These are phyloP conservation scores for Drosophila sp. DNA, from an alignment of 1,140 invertebrate species.

Conservation along the genomic window DNA sequence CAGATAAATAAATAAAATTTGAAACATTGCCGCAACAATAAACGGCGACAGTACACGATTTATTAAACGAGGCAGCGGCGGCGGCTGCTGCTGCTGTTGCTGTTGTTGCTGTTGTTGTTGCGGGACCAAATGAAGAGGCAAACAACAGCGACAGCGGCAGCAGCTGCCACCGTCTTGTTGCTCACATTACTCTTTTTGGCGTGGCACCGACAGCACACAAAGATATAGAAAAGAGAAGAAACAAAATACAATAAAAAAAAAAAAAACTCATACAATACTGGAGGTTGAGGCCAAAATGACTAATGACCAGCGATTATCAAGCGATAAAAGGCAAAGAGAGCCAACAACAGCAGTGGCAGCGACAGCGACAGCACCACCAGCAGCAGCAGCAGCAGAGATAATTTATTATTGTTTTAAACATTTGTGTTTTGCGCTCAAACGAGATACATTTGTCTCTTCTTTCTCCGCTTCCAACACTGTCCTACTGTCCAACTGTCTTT, in stretches of 20 bases:
- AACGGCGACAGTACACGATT: conserved; percentile 81
- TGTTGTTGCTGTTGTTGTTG: conserved; percentile 16
- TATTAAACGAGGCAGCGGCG: conserved; percentile 67
- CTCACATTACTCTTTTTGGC: conserved; percentile 80
- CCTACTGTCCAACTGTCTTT: conserved; percentile 32
- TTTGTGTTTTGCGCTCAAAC: conserved; percentile 79
- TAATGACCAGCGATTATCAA: conserved; percentile 82
- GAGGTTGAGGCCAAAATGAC: conserved; percentile 80
- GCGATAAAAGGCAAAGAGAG: conserved; percentile 78
- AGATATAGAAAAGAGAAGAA: conserved; percentile 61
- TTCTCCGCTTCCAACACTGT: conserved; percentile 22
- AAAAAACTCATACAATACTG: conserved; percentile 74
- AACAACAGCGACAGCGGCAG: conserved; percentile 50
- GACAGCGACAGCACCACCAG: conserved; percentile 41
- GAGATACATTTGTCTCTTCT: conserved; percentile 78
- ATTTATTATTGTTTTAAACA: conserved; percentile 82
- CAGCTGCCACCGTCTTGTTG: conserved; percentile 75
- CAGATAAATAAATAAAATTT: conserved; percentile 82
- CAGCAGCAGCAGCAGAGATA: conserved; percentile 42
- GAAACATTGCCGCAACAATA: conserved; percentile 81
- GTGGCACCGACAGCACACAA: conserved; percentile 62
- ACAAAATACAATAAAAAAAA: conserved; percentile 44
- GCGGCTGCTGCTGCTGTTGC: conserved; percentile 48
- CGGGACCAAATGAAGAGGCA: conserved; percentile 2
- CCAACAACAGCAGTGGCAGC: conserved; percentile 26